phyloP scores from a whole-genome alignment of 2,888 invertebrate genomes.

The Blomia tropicalis region DNA sequence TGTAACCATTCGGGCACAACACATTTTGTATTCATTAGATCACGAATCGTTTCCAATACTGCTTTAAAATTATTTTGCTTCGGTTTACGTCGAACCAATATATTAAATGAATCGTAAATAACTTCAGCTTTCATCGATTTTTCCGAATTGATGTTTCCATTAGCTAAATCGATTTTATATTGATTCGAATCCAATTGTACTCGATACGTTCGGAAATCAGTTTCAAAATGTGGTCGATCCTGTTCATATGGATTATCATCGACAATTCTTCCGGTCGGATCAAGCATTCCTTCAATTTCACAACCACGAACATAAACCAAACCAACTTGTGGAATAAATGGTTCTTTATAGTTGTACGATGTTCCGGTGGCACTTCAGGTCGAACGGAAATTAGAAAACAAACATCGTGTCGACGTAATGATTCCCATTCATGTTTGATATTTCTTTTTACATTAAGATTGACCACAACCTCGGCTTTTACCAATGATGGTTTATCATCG shows the following conservation, averaged over 20 bases:
- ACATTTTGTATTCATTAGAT: constrained; percentile 96
- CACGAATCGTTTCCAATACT: constrained; percentile 90
- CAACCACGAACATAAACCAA: constrained; percentile 83
- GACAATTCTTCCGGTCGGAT: constrained; percentile 80
- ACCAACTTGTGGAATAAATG: constrained; percentile 82
- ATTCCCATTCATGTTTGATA: constrained; percentile 92
- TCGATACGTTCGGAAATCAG: constrained; percentile 76
- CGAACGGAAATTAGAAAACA: constrained; percentile 85
- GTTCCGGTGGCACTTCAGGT: constrained; percentile 66
- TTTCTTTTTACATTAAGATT: constrained; percentile 75
- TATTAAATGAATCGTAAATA: constrained; percentile 80
- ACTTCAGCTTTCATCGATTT: constrained; percentile 41
- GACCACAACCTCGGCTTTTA: constrained; percentile 83
- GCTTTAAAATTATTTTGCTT: constrained; percentile 99
- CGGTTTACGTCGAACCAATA: constrained; percentile 92
- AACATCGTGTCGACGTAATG: constrained; percentile 87
- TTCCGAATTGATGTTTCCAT: constrained; percentile 53
- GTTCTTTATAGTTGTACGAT: constrained; percentile 42
- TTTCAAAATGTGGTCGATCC: constrained; percentile 65
- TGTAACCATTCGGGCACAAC: constrained; percentile 93
- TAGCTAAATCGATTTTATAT: constrained; percentile 70
- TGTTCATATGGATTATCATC: constrained; percentile 64
- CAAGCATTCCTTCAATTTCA: constrained; percentile 95
- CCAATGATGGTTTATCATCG: constrained; percentile 83
- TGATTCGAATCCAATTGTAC: constrained; percentile 94